Percentiles rank a stretch among this genome's conserved stretches.
phyloP scores from a whole-genome alignment of 2,113 vertebrate species.

The Psettodes erumei region DNA sequence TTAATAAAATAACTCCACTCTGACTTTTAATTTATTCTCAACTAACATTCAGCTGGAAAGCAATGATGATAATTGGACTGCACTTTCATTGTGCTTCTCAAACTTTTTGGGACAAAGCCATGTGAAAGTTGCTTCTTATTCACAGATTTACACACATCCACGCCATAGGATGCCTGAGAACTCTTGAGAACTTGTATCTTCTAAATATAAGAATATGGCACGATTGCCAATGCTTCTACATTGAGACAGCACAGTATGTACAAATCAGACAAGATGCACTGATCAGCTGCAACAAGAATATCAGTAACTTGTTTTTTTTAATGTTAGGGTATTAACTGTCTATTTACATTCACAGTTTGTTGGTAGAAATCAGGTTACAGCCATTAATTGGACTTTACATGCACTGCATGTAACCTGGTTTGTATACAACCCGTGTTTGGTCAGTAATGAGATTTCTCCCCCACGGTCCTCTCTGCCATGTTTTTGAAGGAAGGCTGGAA shows the following conservation, averaged over 20 bases:
- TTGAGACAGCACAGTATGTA: neutral
- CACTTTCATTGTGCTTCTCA: neutral
- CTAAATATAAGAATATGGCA: neutral
- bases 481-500: neutral
- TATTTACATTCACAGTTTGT: too few relatives aligned
- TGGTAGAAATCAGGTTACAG: neutral
- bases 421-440: slow-evolving; percentile 7
- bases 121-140: neutral
- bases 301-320: too few relatives aligned
- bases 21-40: neutral
- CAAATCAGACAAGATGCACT: neutral
- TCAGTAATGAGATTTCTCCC: slow-evolving; percentile 20
- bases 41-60: neutral
- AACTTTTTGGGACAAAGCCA: neutral
- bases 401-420: slow-evolving; percentile 10
- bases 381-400: slow-evolving; percentile 20
- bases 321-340: too few relatives aligned
- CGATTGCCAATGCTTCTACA: neutral
- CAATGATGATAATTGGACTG: neutral
- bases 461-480: neutral
- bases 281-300: too few relatives aligned
- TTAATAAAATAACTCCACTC: neutral
- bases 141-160: neutral
- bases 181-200: neutral
- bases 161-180: neutral